A percentile compares a stretch with the other conserved stretches of the same genome.
phyloP scores from a whole-genome alignment of 1,140 invertebrate species.

The Schlechtendalia chinensis region DNA sequence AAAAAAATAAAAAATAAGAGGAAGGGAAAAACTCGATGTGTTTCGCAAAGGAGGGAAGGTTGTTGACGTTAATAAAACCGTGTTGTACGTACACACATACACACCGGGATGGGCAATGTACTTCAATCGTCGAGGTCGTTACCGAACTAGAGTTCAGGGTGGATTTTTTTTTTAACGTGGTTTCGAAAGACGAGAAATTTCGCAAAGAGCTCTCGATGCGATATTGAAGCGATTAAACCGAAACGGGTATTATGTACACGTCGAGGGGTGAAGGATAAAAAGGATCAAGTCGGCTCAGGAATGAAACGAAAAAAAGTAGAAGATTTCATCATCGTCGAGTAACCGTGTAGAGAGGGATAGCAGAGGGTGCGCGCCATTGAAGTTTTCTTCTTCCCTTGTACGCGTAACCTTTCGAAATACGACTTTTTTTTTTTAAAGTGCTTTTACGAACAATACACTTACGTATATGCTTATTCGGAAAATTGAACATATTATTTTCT shows the following conservation, averaged over 20 bases:
- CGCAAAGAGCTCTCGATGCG: conserved; percentile 34
- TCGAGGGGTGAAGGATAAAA: conserved; percentile 4
- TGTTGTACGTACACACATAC: background rate
- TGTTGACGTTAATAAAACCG: conserved; percentile 29
- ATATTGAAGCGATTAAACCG: conserved; percentile 37
- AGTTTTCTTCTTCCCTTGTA: background rate
- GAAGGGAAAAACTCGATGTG: background rate
- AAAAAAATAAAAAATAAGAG: too few relatives aligned
- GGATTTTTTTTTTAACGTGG: conserved; percentile 26
- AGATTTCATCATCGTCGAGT: conserved; percentile 32
- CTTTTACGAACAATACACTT: background rate
- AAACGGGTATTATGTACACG: conserved; percentile 15
- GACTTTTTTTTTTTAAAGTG: background rate
- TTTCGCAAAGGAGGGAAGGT: background rate
- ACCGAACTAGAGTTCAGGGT: conserved; percentile 12
- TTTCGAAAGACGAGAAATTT: conserved; percentile 32
- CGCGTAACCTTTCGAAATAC: conserved; percentile 16
- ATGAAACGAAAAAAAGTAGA: conserved; percentile 9
- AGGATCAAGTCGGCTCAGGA: conserved; percentile 28
- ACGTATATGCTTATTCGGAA: background rate
- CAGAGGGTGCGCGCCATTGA: conserved; percentile 5
- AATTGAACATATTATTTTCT: background rate
- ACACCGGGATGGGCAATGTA: background rate
- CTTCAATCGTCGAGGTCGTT: conserved; percentile 39
- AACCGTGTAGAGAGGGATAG: background rate